Conservation (phyloP, 35 echinoderm and acorn worm genomes). For the Diadema setosum region DNA sequence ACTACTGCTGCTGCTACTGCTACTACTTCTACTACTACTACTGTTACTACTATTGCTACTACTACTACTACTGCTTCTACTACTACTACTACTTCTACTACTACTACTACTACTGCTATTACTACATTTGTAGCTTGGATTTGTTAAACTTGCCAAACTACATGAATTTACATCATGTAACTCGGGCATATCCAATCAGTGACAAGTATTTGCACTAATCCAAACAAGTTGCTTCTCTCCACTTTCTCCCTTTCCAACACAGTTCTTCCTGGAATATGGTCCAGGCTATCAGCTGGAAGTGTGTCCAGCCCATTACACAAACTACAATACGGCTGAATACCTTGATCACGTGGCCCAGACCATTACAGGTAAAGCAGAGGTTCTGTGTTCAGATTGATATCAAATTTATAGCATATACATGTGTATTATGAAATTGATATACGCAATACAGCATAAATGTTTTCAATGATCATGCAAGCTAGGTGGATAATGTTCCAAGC, state of each 20-base stretch:
- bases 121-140: too few species aligned
- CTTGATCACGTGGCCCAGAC: slow-evolving; percentile 26
- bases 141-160: too few species aligned
- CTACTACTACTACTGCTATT: too few species aligned
- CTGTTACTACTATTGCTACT: too few species aligned
- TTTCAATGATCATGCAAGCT: not conserved
- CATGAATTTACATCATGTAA: too few species aligned
- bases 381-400: not conserved
- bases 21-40: too few species aligned
- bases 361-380: slow-evolving; percentile 47
- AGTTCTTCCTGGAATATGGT: slow-evolving; percentile 93
- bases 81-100: too few species aligned
- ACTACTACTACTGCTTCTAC: too few species aligned
- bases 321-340: slow-evolving; percentile 55
- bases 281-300: slow-evolving; percentile 89
- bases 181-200: too few species aligned
- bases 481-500: not conserved
- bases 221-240: not conserved
- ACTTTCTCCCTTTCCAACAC: not conserved
- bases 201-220: too few species aligned
- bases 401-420: too few species aligned
- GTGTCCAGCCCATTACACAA: slow-evolving; percentile 57
- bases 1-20: too few species aligned
- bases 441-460: not conserved
- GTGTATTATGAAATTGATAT: not conserved